Evolutionary conservation across 1,140 invertebrate species (phyloP), one percentile per base, ranked within the genome.

Genomic region (Formica exsecta): DNA sequence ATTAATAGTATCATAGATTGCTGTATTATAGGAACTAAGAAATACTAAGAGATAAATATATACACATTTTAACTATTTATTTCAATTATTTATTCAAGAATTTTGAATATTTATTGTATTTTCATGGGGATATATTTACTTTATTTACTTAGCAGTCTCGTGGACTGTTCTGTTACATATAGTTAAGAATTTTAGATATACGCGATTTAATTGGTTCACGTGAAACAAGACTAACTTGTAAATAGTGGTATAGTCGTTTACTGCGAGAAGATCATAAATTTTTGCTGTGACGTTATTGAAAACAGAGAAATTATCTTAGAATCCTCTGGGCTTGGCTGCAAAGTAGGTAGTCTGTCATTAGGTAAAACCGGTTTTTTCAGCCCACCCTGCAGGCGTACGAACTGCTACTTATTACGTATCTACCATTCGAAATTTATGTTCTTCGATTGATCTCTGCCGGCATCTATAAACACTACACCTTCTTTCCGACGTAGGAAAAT

Each of bases 341-440:
- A 84, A 89, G 87, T 83, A 88, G 77, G 88, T 86, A 89, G 87
- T 92, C 88, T 76, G 86, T 92, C 86, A 92, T 92, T 91, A 92
- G 76, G 85, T 51, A 70, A 61, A 90, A 92, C 92, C 92, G 88
- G 90, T 92, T 92, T 92, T 90, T 90, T 92, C 87, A 71, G 88
- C 87, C 90, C 88, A 90, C 81, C 87, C 86, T 91, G 85, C 85
- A 81, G 54, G 59, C 83, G 64, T 85, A 66, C 81, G 54, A 76
- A 61, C 70, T 86, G 61, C 81, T 87, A 90, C 80, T 76, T 51
- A 80, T 89, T 90, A 57, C 86, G 48, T 85, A 90, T 89, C 74
- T 84, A 59, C 61, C 38, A 89, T 71, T 73, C 51, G n/a, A 57
- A 25, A 87, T 74, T 44, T 68, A 44, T 70, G 44, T 75, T 80